Evolutionary conservation across 2,113 vertebrate species (phyloP), one percentile per base, ranked within the genome.

Genomic region (Geococcyx californianus): DNA sequence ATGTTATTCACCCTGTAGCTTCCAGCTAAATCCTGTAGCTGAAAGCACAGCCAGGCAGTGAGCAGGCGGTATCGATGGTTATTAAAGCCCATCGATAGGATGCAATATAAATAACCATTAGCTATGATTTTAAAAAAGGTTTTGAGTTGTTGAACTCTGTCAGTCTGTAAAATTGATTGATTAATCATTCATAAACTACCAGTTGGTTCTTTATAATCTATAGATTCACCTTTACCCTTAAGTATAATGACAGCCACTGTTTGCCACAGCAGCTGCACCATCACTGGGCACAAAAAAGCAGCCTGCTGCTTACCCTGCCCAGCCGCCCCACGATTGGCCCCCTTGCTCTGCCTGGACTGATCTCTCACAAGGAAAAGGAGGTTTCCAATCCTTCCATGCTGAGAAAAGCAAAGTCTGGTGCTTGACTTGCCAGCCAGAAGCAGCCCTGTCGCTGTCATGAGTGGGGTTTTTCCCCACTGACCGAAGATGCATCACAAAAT

Each of bases 291-390:
- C 8, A 40, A 9, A 34, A 55, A 1, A 2, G 3, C 7, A 28
- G 19, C 25, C 16, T 25, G 28, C 11, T 51, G 44, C 25, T 67
- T 16, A 10, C n/a, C 33, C 25, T 49, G 45, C 45, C 47, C 4
- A 0, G 36, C 16, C 55, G 52, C 23, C 16, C 17, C 1, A 0
- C 1, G 0, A 2, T 2, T 4, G 1, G 7, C 23, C 40, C 76
- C 16, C 36, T 73, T 1, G 1, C n/a, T 80, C 34, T 90, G 67
- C 29, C 67, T 58, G 19, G 17, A 20, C 6, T 63, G 9, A 19
- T 55, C 13, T 63, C 14, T 34, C 56, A 26, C 0, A 2, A 77
- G 38, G 15, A 33, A 52, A 67, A 36, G 10, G 16, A 59, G 34
- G 28, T 80, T 77, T 63, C 33, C 33, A n/a, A 2, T 19, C 36